Conservation (phyloP, 2,888 invertebrate genomes). For the Agrochola lychnidis region DNA sequence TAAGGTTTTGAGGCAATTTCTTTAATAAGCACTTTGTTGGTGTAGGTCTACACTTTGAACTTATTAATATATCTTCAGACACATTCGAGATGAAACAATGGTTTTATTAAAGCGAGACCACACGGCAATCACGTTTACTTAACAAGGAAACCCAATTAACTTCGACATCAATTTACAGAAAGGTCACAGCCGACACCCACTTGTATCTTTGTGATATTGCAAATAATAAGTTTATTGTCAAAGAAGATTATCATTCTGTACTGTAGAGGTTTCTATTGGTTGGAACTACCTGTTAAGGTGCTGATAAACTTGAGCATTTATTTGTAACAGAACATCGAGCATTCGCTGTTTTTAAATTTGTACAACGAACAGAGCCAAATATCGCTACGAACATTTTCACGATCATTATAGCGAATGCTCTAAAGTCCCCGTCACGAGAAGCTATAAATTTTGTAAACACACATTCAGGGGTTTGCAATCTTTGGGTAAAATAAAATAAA, state of each 20-base stretch:
- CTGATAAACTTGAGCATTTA: too few relatives aligned
- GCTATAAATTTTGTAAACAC: too few relatives aligned
- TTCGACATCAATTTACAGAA: slow-evolving; percentile 21
- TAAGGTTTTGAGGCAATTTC: too few relatives aligned
- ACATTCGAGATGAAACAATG: slow-evolving; percentile 19
- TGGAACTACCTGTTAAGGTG: not conserved
- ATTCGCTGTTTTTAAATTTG: too few relatives aligned
- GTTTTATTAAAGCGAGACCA: not conserved
- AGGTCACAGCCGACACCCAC: slow-evolving; percentile 18
- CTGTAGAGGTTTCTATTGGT: not conserved
- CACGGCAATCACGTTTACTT: slow-evolving; percentile 16
- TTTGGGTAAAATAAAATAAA: too few relatives aligned
- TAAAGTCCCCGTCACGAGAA: too few relatives aligned
- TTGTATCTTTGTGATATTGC: not conserved
- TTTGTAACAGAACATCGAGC: too few relatives aligned
- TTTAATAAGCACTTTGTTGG: too few relatives aligned
- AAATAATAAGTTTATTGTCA: slow-evolving; percentile 19
- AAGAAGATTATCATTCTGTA: not conserved
- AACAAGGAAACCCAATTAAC: slow-evolving; percentile 32
- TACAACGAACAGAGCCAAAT: too few relatives aligned
- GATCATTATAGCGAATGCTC: too few relatives aligned
- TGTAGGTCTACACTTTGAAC: not conserved
- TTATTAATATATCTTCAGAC: slow-evolving; percentile 1
- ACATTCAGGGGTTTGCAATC: too few relatives aligned
- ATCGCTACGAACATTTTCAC: too few relatives aligned